These are phyloP conservation scores for Myotis vivesi DNA, from an alignment of 2,797 vertebrate genomes.

Conservation along the genomic window DNA sequence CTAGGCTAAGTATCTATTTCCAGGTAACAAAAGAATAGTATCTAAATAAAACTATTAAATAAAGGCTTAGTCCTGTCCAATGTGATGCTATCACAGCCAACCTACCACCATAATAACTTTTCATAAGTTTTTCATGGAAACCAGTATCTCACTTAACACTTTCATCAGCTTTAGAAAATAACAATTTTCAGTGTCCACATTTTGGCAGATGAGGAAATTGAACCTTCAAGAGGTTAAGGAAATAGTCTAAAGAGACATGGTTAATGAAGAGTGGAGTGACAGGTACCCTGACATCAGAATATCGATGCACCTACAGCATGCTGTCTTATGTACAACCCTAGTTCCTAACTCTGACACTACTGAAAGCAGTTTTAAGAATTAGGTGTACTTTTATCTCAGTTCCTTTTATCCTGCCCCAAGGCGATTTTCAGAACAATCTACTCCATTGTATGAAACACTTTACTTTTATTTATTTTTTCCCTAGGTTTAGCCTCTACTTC, in stretches of 20 bases:
- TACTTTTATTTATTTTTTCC: neutral
- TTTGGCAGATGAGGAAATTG: neutral
- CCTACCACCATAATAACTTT: neutral
- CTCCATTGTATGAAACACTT: neutral
- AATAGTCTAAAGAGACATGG: neutral
- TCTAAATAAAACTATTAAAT: neutral
- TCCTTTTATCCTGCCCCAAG: neutral
- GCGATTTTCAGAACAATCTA: slow-evolving; percentile 13
- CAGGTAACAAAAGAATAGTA: neutral
- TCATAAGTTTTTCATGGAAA: neutral
- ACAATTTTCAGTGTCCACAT: neutral
- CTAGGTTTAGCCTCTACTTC: neutral
- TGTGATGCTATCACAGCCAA: neutral
- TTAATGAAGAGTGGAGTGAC: neutral
- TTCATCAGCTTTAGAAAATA: neutral
- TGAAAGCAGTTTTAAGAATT: neutral
- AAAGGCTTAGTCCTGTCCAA: neutral
- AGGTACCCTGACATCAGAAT: neutral
- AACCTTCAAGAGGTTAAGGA: neutral
- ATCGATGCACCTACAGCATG: neutral
- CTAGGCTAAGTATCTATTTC: neutral
- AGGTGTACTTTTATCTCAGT: neutral
- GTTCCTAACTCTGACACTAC: fast-evolving
- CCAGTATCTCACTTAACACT: neutral
- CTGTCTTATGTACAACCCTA: neutral